These are phyloP conservation scores for Anseranas semipalmata DNA, from an alignment of 2,113 vertebrate species.

Conservation along the genomic window DNA sequence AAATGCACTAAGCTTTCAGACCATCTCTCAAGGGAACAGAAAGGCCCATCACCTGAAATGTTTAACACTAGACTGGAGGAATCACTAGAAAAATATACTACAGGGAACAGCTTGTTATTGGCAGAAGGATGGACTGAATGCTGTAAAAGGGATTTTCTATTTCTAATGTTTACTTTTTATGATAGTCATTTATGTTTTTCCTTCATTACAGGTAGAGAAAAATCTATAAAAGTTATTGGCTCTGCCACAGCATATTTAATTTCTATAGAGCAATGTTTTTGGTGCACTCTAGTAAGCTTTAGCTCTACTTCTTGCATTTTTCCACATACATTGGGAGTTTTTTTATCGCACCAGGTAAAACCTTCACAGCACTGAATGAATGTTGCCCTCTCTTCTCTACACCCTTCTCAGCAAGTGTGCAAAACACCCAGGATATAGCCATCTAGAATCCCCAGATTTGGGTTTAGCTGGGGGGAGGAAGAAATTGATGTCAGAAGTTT, in stretches of 20 bases:
- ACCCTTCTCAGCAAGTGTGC: background rate
- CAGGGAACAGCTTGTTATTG: constrained; percentile 50
- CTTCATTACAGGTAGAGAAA: constrained; percentile 52
- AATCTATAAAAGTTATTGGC: constrained; percentile 64
- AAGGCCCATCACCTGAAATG: constrained; percentile 12
- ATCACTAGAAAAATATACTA: constrained; percentile 41
- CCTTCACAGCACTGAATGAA: background rate
- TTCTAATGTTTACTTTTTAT: constrained; percentile 70
- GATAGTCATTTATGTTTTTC: constrained; percentile 63
- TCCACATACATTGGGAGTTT: background rate
- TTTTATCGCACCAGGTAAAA: background rate
- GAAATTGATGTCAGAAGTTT: background rate
- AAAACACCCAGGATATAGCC: background rate
- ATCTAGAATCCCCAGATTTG: background rate
- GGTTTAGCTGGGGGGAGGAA: background rate
- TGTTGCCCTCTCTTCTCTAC: background rate
- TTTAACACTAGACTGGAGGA: constrained; percentile 26
- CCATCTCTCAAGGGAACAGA: background rate
- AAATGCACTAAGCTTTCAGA: constrained; percentile 10
- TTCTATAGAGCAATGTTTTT: background rate
- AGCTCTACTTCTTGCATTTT: background rate
- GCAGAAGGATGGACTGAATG: constrained; percentile 65
- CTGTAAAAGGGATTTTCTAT: constrained; percentile 64
- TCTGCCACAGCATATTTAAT: constrained; percentile 36
- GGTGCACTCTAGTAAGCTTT: background rate